These are phyloP conservation scores for Gallinago nigripennis DNA, from an alignment of 2,797 vertebrate genomes.

Conservation along the genomic window DNA sequence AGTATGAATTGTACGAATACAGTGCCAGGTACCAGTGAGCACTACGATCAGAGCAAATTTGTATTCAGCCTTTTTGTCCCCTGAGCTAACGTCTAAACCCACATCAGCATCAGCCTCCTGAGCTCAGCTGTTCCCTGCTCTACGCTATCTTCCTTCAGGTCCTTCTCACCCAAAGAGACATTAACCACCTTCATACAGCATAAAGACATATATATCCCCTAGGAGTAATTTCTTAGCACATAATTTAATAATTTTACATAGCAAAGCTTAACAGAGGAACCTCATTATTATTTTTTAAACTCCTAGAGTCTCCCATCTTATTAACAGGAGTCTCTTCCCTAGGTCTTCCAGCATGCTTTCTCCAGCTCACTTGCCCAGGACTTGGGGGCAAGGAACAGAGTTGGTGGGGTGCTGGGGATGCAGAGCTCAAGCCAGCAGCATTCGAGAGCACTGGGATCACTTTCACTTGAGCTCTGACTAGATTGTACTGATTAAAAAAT, in stretches of 20 bases:
- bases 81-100: neutral
- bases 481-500: neutral
- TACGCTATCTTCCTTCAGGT: neutral
- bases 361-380: accelerated
- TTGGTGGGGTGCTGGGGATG: neutral
- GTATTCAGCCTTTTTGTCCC: neutral
- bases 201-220: neutral
- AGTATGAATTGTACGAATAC: accelerated
- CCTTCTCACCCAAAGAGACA: neutral
- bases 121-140: neutral
- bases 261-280: neutral
- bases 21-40: neutral
- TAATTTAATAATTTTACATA: neutral
- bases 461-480: neutral
- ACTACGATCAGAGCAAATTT: neutral
- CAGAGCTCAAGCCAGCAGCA: neutral
- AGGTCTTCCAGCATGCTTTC: neutral
- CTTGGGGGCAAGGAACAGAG: accelerated
- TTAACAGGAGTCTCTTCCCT: neutral
- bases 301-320: neutral
- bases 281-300: neutral
- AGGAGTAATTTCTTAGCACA: neutral
- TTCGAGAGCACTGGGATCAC: accelerated
- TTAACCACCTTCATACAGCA: neutral
- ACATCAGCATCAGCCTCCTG: neutral